Evolutionary conservation across 2,797 vertebrate genomes (phyloP).

Genomic region (Falco biarmicus): DNA sequence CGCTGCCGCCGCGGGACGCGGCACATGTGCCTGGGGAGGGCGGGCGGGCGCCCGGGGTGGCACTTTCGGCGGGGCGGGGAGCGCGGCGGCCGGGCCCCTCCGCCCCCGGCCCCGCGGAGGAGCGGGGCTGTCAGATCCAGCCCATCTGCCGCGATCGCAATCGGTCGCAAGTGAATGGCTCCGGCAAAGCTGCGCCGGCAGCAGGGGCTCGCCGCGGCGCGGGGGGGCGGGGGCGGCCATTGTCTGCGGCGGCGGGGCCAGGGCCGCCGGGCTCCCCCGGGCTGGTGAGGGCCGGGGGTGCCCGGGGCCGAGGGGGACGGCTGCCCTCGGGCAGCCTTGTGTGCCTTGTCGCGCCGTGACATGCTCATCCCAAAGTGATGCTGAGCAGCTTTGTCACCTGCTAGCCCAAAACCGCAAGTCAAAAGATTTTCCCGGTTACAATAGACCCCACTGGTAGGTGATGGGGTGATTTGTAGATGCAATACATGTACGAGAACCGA

Average conservation of each 20-base stretch:
- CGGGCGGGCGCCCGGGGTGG: slow-evolving; percentile 71
- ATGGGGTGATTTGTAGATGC: neutral
- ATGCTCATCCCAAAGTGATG: accelerated
- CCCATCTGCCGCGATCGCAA: slow-evolving; percentile 90
- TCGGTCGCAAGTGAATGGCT: slow-evolving; percentile 87
- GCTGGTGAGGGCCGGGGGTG: neutral
- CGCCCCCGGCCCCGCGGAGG: slow-evolving; percentile 67
- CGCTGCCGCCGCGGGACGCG: slow-evolving; percentile 70
- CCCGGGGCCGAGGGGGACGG: neutral
- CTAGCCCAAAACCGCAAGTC: neutral
- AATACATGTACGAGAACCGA: neutral
- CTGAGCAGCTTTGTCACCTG: neutral
- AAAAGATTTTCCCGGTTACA: neutral
- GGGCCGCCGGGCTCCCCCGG: neutral
- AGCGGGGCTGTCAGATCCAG: slow-evolving; percentile 77
- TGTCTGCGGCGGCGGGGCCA: slow-evolving; percentile 74
- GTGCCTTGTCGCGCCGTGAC: too few relatives aligned
- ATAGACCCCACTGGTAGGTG: accelerated
- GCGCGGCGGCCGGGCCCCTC: slow-evolving; percentile 56
- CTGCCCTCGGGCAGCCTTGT: too few relatives aligned
- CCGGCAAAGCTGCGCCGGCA: slow-evolving; percentile 80
- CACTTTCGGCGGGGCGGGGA: slow-evolving; percentile 77
- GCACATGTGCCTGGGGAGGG: slow-evolving; percentile 75
- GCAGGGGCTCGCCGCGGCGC: slow-evolving; percentile 62
- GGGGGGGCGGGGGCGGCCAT: slow-evolving; percentile 61